Base-by-base conservation (phyloP, 2,888 invertebrate species). In the Tachina fera region DNA sequence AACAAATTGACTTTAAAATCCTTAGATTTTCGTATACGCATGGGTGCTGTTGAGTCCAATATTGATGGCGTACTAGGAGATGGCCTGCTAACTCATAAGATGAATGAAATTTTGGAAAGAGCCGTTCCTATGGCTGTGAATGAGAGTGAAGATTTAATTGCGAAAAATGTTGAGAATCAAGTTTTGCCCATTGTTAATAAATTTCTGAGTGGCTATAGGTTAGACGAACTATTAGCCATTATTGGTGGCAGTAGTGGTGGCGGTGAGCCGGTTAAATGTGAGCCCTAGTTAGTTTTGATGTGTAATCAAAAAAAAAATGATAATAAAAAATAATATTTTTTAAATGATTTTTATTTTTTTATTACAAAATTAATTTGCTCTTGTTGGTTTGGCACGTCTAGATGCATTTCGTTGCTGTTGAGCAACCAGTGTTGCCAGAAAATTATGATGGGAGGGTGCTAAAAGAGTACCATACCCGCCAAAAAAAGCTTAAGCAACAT, bases 31-130 rank as follows among this genome's bases (percentile, higher is more conserved):
- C 90, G 90, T 76, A 88, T 89, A 6, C 89, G 88, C 22, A 70
- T 92, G 82, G 91, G 90, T 19, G 90, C 90, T 67, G 90, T 90
- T 22, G 89, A 90, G 0, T 92, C 91, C 9, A 87, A 91, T 1
- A 91, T 92, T 78, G 88, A 89, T 43, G 92, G 92, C 63, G 74
- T 92, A 13, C 82, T 92, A 53, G 92, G 92, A 51, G 83, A 90
- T 16, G 91, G 91, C 39, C 53, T 13, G 16, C 61, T 91, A 74
- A 92, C 92, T 41, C 85, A 88, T 68, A 90, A 89, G 75, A 81
- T 91, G 89, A 92, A 92, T 84, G 88, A 87, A 5, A 85, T 90
- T 14, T 79, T 92, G 43, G 90, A 89, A 67, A 90, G 90, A 76
- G 78, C 86, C 9, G 89, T 91, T 19, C 87, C 89, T 75, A 3